Evolutionary conservation across 2,888 invertebrate species (phyloP).

Genomic region (Hydropsyche betteni): DNA sequence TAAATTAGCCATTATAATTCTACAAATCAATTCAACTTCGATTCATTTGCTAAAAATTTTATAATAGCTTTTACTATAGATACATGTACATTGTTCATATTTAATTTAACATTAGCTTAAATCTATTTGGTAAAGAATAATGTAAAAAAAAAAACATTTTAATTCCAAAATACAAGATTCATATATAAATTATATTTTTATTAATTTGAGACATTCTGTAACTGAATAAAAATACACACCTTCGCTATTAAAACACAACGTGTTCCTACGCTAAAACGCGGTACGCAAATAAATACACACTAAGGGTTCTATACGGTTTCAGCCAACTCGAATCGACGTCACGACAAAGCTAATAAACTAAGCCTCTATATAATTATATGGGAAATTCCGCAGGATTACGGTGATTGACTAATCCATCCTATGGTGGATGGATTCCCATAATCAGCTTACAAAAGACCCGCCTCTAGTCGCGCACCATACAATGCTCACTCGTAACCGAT

Average conservation of each 20-base stretch:
- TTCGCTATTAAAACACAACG: neutral
- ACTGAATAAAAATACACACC: too few relatives aligned
- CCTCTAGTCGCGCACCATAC: neutral
- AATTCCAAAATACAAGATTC: too few relatives aligned
- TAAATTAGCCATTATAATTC: too few relatives aligned
- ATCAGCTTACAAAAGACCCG: constrained; percentile 39
- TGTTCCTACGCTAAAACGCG: constrained; percentile 4
- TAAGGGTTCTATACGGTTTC: neutral
- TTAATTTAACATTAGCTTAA: too few relatives aligned
- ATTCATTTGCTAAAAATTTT: too few relatives aligned
- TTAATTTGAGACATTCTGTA: too few relatives aligned
- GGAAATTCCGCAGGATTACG: constrained; percentile 39
- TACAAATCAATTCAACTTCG: too few relatives aligned
- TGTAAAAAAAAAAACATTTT: too few relatives aligned
- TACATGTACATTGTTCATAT: too few relatives aligned
- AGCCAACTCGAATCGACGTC: constrained; percentile 8
- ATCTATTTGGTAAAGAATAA: too few relatives aligned
- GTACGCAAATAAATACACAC: constrained; percentile 1
- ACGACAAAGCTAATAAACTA: constrained; percentile 37
- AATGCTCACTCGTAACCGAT: constrained; percentile 35
- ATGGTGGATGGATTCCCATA: constrained; percentile 35
- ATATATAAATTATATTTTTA: too few relatives aligned
- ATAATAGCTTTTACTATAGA: too few relatives aligned
- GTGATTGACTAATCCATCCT: constrained; percentile 38
- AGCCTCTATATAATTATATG: constrained; percentile 35